Base-by-base conservation (phyloP, 92 coral and sea anemone genomes). In the Bergia puertoricense region DNA sequence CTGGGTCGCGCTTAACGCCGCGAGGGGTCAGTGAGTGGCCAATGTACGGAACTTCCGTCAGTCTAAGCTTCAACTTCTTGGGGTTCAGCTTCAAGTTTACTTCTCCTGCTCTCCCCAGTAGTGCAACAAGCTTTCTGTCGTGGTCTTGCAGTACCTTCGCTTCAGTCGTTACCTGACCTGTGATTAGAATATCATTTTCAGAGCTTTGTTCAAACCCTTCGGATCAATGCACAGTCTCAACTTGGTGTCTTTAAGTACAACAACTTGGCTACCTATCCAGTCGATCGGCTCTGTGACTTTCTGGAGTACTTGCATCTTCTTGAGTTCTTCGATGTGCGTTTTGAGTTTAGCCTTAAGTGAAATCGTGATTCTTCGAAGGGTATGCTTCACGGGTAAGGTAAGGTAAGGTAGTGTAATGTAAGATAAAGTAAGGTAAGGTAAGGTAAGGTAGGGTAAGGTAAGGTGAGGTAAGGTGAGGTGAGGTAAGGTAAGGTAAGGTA, bases 151-250 rank as follows among this genome's bases (percentile, higher is more conserved):
- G 36, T n/a, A 92, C 94, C 62, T 91, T 89, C n/a, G 72, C 93
- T 8, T 90, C 85, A 0, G 82, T 92, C 6, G 65, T 62, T 16
- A 94, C 94, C 45, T 88, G 77, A 3, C 94, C 94, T 73, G 77
- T 92, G 44, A 92, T 90, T 20, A 92, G 93, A 44, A 91, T 91
- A 86, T 93, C 94, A 78, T 93, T 94, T 91, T 93, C 18, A 93
- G 91, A 40, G 96, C 94, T 57, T 85, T 85, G 75, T 93, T 91
- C 15, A 93, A 87, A 18, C 91, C 94, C 69, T 93, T 91, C 22
- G 91, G 96, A 88, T 91, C 92, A 45, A 93, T 89, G 67, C 96
- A 91, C 86, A 93, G 74, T 23, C 92, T 78, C 1, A 91, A 86
- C 15, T 89, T 82, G 67, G 91, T 91, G 67, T 84, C 89, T 79